A percentile compares a stretch with the other conserved stretches of the same genome.
Evolutionary conservation across 2,113 vertebrate species (phyloP).

Genomic region (Colaptes auratus): DNA sequence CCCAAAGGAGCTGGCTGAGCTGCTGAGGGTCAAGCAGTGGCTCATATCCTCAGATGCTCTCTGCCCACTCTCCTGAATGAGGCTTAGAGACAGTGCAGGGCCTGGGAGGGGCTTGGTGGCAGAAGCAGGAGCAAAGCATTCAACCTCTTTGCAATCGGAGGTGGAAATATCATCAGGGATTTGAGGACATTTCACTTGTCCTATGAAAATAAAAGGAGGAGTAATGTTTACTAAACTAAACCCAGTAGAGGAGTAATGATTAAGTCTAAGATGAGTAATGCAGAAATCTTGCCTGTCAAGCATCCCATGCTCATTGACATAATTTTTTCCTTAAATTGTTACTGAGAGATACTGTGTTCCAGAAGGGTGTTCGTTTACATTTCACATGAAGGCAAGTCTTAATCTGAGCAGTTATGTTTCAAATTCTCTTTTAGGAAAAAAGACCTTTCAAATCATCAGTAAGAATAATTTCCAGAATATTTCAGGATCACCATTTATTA

Average conservation of each 20-base stretch:
- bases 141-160: not conserved
- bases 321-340: not conserved
- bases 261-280: not conserved
- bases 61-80: accelerated
- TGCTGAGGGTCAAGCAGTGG: accelerated
- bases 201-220: not conserved
- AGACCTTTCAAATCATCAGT: not conserved
- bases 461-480: not conserved
- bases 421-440: not conserved
- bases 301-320: not conserved
- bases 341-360: not conserved
- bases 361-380: not conserved
- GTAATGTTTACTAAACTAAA: not conserved
- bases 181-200: not conserved
- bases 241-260: not conserved
- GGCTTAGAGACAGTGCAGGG: accelerated
- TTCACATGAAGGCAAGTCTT: not conserved
- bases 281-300: not conserved
- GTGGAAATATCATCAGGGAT: not conserved
- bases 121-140: not conserved
- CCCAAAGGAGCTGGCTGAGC: accelerated
- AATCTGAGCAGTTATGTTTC: not conserved
- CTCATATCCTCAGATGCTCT: accelerated
- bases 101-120: not conserved
- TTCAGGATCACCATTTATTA: not conserved